Percentiles rank a stretch among this genome's conserved stretches.
phyloP scores from a whole-genome alignment of 2,797 vertebrate genomes.

The Anguilla obscura region DNA sequence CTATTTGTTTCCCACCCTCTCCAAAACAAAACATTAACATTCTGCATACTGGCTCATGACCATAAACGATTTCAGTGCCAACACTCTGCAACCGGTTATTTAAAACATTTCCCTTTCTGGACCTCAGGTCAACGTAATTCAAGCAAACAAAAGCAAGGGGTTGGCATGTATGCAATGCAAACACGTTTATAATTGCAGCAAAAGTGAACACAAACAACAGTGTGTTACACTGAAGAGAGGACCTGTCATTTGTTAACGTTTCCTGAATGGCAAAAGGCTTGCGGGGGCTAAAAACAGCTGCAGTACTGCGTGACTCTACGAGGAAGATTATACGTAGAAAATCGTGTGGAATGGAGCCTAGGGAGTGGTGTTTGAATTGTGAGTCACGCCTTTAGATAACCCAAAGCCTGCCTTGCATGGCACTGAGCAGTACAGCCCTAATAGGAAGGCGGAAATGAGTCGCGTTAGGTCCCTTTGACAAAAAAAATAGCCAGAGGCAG shows the following conservation, averaged over 20 bases:
- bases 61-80: background rate
- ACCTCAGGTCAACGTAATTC: background rate
- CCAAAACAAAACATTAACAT: background rate
- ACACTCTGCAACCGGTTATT: background rate
- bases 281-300: background rate
- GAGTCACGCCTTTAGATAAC: background rate
- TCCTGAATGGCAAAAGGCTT: background rate
- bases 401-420: background rate
- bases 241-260: background rate
- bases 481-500: background rate
- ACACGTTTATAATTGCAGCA: background rate
- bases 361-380: conserved; percentile 1
- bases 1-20: conserved; percentile 28
- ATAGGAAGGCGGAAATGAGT: background rate
- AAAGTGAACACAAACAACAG: background rate
- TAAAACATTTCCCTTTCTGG: background rate
- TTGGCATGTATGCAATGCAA: background rate
- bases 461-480: background rate
- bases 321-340: background rate
- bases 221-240: background rate
- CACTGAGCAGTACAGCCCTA: background rate
- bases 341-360: background rate
- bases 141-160: background rate
- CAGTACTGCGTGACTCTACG: background rate
- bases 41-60: background rate